Conservation (phyloP, 2,113 vertebrate genomes). For the Andinoacara biseriatus region DNA sequence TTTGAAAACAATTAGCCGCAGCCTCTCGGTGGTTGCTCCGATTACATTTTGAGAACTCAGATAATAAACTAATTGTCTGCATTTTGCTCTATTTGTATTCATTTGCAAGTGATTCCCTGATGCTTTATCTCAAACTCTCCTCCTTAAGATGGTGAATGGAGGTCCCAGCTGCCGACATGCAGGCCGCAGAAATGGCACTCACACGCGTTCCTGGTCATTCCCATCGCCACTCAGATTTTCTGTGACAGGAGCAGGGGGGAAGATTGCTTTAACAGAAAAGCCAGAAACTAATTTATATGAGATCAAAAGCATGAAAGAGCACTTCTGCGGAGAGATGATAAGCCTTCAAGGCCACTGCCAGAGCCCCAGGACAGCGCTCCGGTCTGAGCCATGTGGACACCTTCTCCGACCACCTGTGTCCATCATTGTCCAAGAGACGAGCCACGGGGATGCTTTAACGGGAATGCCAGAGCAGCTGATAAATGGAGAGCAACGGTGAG, state of each 20-base stretch:
- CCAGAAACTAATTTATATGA: slow-evolving; percentile 72
- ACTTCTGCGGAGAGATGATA: slow-evolving; percentile 78
- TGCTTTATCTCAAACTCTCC: not conserved
- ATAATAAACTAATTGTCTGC: not conserved
- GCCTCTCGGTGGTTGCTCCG: not conserved
- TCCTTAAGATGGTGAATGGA: slow-evolving; percentile 32
- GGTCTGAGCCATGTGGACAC: slow-evolving; percentile 54
- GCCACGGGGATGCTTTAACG: slow-evolving; percentile 49
- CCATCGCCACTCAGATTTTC: slow-evolving; percentile 53
- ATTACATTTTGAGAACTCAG: not conserved
- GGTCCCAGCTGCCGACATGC: slow-evolving; percentile 18
- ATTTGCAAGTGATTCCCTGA: not conserved
- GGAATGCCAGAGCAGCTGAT: slow-evolving; percentile 56
- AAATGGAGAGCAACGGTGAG: slow-evolving; percentile 56
- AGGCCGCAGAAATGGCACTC: slow-evolving; percentile 41
- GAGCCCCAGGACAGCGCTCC: slow-evolving; percentile 53
- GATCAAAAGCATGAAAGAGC: slow-evolving; percentile 78
- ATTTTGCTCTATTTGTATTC: not conserved
- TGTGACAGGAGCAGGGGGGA: slow-evolving; percentile 34
- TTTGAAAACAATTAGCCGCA: not conserved
- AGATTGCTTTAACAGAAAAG: slow-evolving; percentile 68
- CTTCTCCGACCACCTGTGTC: slow-evolving; percentile 72
- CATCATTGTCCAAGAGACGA: slow-evolving; percentile 59
- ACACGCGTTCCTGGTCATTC: slow-evolving; percentile 52
- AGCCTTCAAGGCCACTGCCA: slow-evolving; percentile 69